Percentiles rank a stretch among this genome's conserved stretches.
These are phyloP conservation scores for Brachyrhaphis roseni DNA, from an alignment of 2,797 vertebrate genomes.

Conservation along the genomic window DNA sequence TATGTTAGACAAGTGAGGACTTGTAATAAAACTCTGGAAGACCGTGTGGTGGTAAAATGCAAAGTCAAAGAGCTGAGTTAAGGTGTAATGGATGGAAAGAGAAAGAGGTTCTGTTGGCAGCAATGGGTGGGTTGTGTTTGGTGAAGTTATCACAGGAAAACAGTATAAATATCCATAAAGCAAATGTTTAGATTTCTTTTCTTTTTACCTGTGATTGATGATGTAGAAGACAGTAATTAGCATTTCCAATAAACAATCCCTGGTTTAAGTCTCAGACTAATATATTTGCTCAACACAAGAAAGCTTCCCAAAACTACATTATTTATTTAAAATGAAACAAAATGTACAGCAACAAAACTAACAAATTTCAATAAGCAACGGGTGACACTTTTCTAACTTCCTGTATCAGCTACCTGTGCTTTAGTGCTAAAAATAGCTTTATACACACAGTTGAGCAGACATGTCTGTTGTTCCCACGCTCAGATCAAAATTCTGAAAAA, in stretches of 20 bases:
- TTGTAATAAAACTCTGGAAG: constrained; percentile 7
- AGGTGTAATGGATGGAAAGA: constrained; percentile 23
- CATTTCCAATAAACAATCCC: not conserved
- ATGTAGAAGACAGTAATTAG: not conserved
- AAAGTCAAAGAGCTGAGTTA: constrained; percentile 13
- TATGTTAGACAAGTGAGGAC: constrained; percentile 18
- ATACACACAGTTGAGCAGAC: not conserved
- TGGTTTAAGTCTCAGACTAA: not conserved
- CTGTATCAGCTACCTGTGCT: not conserved
- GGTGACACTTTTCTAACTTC: not conserved
- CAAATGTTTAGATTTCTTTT: constrained; percentile 14
- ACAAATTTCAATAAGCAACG: not conserved
- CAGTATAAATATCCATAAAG: constrained; percentile 6
- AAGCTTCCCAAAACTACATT: not conserved
- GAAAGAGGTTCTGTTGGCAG: constrained; percentile 12
- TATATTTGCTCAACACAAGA: not conserved
- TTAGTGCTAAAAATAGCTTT: not conserved
- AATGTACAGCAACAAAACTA: not conserved
- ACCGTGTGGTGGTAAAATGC: constrained; percentile 17
- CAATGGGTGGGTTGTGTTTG: not conserved
- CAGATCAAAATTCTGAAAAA: not conserved
- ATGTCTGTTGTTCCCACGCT: not conserved
- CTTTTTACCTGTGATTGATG: not conserved
- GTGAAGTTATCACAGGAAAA: constrained; percentile 9
- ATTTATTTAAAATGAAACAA: not conserved